Evolutionary conservation across 1,140 invertebrate genomes (phyloP).

Genomic region (Drosophila serrata): DNA sequence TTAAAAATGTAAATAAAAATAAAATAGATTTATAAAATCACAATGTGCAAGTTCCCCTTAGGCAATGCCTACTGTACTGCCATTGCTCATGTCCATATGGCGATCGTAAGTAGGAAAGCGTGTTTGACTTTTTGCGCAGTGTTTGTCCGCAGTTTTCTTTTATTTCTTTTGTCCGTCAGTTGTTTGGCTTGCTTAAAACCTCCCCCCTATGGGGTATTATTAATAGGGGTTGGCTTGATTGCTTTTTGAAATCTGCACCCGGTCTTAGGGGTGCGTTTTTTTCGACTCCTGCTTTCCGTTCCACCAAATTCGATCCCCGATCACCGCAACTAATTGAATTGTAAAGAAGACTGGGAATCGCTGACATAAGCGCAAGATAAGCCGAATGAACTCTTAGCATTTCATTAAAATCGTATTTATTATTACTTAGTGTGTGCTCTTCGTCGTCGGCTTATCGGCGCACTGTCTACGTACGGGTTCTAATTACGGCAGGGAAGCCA

Average conservation of each 20-base stretch:
- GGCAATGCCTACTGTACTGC: conserved; percentile 5
- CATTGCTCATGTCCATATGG: conserved; percentile 18
- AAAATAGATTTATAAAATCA: no score
- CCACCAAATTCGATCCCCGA: no score
- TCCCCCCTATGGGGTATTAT: conserved; percentile 24
- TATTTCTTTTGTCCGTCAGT: conserved; percentile 15
- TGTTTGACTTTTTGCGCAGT: conserved; percentile 50
- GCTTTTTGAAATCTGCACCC: conserved; percentile 47
- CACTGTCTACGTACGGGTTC: conserved; percentile 27
- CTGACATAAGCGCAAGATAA: conserved; percentile 47
- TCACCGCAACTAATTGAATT: conserved; percentile 33
- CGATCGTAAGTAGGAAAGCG: conserved; percentile 34
- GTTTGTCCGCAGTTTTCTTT: conserved; percentile 35
- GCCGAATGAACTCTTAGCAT: conserved; percentile 53
- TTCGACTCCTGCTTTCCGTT: no score
- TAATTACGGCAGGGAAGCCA: conserved; percentile 58
- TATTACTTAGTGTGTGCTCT: conserved; percentile 57
- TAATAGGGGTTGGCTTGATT: conserved; percentile 46
- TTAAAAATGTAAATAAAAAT: no score
- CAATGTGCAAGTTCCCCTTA: not conserved
- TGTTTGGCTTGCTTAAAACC: conserved; percentile 31
- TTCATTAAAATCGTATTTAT: conserved; percentile 77
- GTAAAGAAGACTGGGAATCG: conserved; percentile 4
- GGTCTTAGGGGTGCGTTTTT: conserved; percentile 7
- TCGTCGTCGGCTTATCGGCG: conserved; percentile 56